Evolutionary conservation across 2,888 invertebrate genomes (phyloP), one percentile per base, ranked within the genome.

Genomic region (Andrena bicolor): DNA sequence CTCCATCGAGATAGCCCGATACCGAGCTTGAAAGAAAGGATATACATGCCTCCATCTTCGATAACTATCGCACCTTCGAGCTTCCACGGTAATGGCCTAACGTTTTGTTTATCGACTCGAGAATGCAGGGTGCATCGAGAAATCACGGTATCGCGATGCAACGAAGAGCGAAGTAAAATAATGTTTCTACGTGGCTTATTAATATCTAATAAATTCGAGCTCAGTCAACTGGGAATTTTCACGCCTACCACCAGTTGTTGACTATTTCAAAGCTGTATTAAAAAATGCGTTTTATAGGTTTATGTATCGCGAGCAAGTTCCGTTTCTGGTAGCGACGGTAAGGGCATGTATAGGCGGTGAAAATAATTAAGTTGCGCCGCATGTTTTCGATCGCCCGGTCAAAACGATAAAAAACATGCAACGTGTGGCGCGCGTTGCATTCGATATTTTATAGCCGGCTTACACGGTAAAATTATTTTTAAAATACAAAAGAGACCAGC

Each of bases 291-390:
- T 76, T 20, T 6, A 5, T 16, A 6, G 61, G 3, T 78, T 32
- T 49, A 63, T 35, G 76, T 16, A 16, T 3, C 16, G 10, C 13
- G 76, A 8, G 48, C 26, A 64, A 70, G n/a, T 58, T 63, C 7
- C 26, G 26, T 13, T 13, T n/a, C 60, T 13, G 26, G n/a, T 51
- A 64, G 56, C 41, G 30, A n/a, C 30, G 20, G 23, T 41, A 63
- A 56, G 13, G 28, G 35, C 56, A 16, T n/a, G 35, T n/a, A 60
- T 41, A 32, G 49, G 51, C 6, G 65, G 51, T 16, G 26, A 60
- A 70, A 65, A 60, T 77, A 80, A 80, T 80, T 70, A 80, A 80
- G 70, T 60, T 65, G 79, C 79, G 13, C 70, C 79, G 65, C 64
- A 41, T 80, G 79, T 77, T 80, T 8, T n/a, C 77, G 79, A 77